A percentile compares a stretch with the other conserved stretches of the same genome.
Evolutionary conservation across 2,888 invertebrate genomes (phyloP).

Genomic region (Idaea aversata): DNA sequence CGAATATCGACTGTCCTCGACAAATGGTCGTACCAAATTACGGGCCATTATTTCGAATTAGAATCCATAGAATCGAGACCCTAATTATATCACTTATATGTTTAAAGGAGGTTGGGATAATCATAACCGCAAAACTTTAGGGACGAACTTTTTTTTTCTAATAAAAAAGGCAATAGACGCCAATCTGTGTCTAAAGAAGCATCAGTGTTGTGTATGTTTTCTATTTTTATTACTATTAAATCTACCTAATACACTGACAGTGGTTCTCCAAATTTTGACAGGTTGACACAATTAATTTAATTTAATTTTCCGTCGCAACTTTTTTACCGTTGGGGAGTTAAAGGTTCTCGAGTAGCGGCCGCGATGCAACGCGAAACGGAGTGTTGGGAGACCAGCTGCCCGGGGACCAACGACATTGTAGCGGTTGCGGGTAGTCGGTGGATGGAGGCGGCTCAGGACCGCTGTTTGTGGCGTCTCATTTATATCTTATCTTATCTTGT

Average conservation of each 20-base stretch:
- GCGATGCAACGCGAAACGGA: too few relatives aligned
- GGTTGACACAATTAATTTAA: too few relatives aligned
- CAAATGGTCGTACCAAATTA: constrained; percentile 77
- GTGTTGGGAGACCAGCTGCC: too few relatives aligned
- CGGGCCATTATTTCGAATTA: constrained; percentile 78
- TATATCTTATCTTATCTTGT: too few relatives aligned
- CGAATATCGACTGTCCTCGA: constrained; percentile 79
- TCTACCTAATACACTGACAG: constrained; percentile 19
- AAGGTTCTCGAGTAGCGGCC: too few relatives aligned
- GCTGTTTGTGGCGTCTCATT: too few relatives aligned
- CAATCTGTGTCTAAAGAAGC: constrained; percentile 10
- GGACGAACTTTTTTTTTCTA: constrained; percentile 36
- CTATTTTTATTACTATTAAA: constrained; percentile 26
- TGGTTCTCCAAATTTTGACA: constrained; percentile 1
- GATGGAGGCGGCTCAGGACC: too few relatives aligned
- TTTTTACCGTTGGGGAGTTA: too few relatives aligned
- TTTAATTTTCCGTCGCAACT: too few relatives aligned
- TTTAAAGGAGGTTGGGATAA: constrained; percentile 77
- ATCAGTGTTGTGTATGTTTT: constrained; percentile 41
- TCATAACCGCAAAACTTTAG: constrained; percentile 64
- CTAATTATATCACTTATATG: constrained; percentile 80
- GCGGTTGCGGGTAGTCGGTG: too few relatives aligned
- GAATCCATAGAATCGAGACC: constrained; percentile 78
- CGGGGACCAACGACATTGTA: too few relatives aligned
- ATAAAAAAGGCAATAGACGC: constrained; percentile 36